phyloP scores from a whole-genome alignment of 2,113 vertebrate genomes.

The Mus pahari region DNA sequence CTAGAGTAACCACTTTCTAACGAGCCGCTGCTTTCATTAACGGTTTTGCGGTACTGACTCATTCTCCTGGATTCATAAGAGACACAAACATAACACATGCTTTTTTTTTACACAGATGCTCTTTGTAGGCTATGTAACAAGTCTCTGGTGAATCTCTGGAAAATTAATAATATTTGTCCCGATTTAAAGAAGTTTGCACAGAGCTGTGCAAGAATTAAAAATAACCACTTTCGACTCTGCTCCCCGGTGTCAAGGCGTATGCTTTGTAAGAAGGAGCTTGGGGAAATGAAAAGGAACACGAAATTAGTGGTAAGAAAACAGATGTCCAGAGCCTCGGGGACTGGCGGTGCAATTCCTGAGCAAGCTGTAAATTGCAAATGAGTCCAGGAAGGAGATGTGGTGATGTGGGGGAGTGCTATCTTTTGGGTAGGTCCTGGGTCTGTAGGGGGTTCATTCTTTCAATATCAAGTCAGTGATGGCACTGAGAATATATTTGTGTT shows the following conservation, averaged over 20 bases:
- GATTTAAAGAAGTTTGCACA: conserved; percentile 64
- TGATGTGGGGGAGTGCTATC: conserved; percentile 49
- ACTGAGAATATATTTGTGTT: conserved; percentile 62
- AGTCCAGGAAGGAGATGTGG: conserved; percentile 70
- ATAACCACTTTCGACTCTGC: conserved; percentile 45
- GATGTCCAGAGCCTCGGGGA: conserved; percentile 68
- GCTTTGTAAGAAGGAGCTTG: conserved; percentile 48
- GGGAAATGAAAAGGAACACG: conserved; percentile 63
- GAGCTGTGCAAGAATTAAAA: conserved; percentile 74
- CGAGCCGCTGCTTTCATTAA: conserved; percentile 72
- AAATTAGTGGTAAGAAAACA: conserved; percentile 75
- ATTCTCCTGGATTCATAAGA: conserved; percentile 68
- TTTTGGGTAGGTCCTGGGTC: conserved; percentile 61
- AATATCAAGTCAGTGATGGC: conserved; percentile 67
- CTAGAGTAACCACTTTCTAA: conserved; percentile 62
- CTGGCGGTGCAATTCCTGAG: conserved; percentile 15
- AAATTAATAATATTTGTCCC: conserved; percentile 62
- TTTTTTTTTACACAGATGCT: conserved; percentile 65
- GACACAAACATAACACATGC: conserved; percentile 63
- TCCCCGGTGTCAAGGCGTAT: conserved; percentile 69
- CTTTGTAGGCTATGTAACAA: conserved; percentile 44
- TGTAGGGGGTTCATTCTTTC: conserved; percentile 74
- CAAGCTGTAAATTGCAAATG: conserved; percentile 55
- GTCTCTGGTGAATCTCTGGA: conserved; percentile 53
- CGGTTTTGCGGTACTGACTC: conserved; percentile 71